Evolutionary conservation across 1,140 invertebrate species (phyloP).

Genomic region (Cydia fagiglandana): DNA sequence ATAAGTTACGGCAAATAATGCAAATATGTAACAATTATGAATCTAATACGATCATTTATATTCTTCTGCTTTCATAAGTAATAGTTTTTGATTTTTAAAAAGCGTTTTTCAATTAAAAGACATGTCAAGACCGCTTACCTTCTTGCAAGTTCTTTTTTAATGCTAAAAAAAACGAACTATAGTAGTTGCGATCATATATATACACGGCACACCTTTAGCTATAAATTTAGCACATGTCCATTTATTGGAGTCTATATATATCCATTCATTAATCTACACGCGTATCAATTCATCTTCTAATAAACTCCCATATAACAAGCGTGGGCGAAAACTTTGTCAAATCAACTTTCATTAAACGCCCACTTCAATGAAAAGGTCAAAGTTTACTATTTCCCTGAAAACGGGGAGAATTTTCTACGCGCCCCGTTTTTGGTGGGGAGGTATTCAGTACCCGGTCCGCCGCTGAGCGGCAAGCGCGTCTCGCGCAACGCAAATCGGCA

Average conservation of each 20-base stretch:
- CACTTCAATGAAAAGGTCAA: slow-evolving; percentile 25
- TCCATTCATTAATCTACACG: slow-evolving; percentile 6
- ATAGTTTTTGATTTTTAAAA: too few relatives aligned
- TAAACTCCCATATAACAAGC: neutral
- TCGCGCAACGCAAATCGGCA: neutral
- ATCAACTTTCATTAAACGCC: slow-evolving; percentile 27
- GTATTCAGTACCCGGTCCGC: slow-evolving; percentile 12
- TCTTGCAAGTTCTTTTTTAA: too few relatives aligned
- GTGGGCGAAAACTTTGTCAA: slow-evolving; percentile 23
- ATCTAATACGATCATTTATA: too few relatives aligned
- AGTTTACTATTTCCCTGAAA: slow-evolving; percentile 19
- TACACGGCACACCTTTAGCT: too few relatives aligned
- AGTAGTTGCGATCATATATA: too few relatives aligned
- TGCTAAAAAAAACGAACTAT: too few relatives aligned
- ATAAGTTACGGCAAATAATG: too few relatives aligned
- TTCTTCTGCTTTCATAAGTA: too few relatives aligned
- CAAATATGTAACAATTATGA: too few relatives aligned
- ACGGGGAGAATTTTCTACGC: slow-evolving; percentile 25
- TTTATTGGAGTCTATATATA: neutral
- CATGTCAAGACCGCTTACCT: too few relatives aligned
- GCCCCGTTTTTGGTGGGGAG: neutral
- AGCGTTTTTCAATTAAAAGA: too few relatives aligned
- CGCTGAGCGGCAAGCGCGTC: slow-evolving; percentile 10
- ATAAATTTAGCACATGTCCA: too few relatives aligned
- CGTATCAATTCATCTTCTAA: neutral